These are phyloP conservation scores for Nannoperca obscura DNA, from an alignment of 2,797 vertebrate genomes.

Conservation along the genomic window DNA sequence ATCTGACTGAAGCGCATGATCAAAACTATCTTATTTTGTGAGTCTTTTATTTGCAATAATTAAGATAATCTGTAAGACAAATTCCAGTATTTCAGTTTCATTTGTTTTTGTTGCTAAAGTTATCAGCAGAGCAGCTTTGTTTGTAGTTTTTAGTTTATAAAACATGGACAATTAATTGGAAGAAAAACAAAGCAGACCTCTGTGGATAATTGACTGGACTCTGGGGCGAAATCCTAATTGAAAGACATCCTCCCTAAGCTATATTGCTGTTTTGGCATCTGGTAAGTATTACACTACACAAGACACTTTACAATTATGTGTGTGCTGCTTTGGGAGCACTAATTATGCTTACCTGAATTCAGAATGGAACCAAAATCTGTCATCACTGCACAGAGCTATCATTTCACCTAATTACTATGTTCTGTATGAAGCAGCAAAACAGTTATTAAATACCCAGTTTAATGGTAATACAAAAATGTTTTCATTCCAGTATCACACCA, in stretches of 20 bases:
- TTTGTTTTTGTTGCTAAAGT: background rate
- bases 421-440: slow-evolving; percentile 17
- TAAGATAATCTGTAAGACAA: background rate
- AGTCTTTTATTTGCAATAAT: background rate
- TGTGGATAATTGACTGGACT: slow-evolving; percentile 62
- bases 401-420: slow-evolving; percentile 59
- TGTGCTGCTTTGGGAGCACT: slow-evolving; percentile 48
- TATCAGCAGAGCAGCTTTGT: background rate
- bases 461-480: background rate
- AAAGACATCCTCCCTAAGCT: slow-evolving; percentile 66
- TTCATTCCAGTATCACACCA: background rate
- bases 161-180: slow-evolving; percentile 42
- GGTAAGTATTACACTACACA: slow-evolving; percentile 35
- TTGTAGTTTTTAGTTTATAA: background rate
- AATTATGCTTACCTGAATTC: slow-evolving; percentile 65
- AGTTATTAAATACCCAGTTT: background rate
- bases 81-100: background rate
- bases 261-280: slow-evolving; percentile 62
- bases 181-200: slow-evolving; percentile 35
- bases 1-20: background rate
- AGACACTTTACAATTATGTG: slow-evolving; percentile 55
- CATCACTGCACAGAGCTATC: slow-evolving; percentile 36
- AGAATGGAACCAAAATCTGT: slow-evolving; percentile 30
- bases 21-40: background rate
- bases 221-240: slow-evolving; percentile 63